Base-by-base conservation (phyloP, 1,140 invertebrate species). In the Pseudomyrmex cubaensis region DNA sequence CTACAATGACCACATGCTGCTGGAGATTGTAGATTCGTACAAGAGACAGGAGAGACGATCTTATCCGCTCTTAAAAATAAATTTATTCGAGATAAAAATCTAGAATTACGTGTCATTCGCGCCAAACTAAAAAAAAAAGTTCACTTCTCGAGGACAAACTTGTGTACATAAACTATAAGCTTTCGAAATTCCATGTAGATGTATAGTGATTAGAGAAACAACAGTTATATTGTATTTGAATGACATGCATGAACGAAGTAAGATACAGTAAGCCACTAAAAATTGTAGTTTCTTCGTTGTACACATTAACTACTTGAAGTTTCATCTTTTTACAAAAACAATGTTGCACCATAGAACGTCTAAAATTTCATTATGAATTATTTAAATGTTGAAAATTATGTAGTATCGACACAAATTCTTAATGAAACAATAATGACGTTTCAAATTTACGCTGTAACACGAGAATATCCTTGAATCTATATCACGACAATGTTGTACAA, bases 361-460 rank as follows among this genome's bases (percentile, higher is more conserved):
- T 35, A 62, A 1, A 35, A 2, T 76, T 66, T 66, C 46, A 35
- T 46, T 56, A 77, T 54, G 57, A 59, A 13, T 46, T 25, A 70
- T n/a, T 48, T 35, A 15, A 70, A 80, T 70, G 59, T 50, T n/a
- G 2, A 2, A 59, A 50, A 70, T 59, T 66, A 78, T 80, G 56
- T 72, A 61, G 72, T 15, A 12, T 77, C n/a, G 20, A 20, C 48
- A 20, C 48, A 59, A 57, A 48, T 48, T 20, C 10, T n/a, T 1
- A 1, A 15, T 2, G 35, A n/a, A 70, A 80, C 3, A 10, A 25
- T 7, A 67, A 5, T 59, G 64, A 5, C 57, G 59, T 20, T n/a
- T 72, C 35, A n/a, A 56, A 25, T 25, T 22, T 3, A 25, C 25
- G 17, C 17, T 54, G 13, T 20, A 46, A 46, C 15, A 15, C 20